A percentile compares a stretch with the other conserved stretches of the same genome.
phyloP scores from a whole-genome alignment of 2,888 invertebrate genomes.

The Euclidia mi region DNA sequence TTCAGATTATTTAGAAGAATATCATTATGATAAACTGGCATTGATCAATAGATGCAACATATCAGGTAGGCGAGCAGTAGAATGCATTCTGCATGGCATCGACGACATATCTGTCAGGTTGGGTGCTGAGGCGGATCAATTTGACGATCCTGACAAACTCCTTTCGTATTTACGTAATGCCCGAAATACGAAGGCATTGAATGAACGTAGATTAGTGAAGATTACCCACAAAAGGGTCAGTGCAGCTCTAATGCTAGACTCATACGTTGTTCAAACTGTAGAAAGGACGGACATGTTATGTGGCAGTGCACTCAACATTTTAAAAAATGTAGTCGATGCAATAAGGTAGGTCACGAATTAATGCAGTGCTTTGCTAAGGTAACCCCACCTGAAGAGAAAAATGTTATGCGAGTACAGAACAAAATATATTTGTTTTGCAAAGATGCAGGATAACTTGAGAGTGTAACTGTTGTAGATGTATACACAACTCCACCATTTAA shows the following conservation, averaged over 20 bases:
- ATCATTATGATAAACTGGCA: too few species aligned
- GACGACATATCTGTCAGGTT: too few species aligned
- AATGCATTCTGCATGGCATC: too few species aligned
- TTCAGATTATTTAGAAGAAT: too few species aligned
- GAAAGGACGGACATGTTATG: slow-evolving; percentile 11
- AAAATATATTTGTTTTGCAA: too few species aligned
- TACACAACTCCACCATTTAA: too few species aligned
- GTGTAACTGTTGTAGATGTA: too few species aligned
- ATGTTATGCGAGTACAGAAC: background rate
- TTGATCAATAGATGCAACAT: too few species aligned
- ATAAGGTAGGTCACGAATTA: slow-evolving; percentile 20
- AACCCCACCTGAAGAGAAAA: background rate
- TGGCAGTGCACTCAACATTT: slow-evolving; percentile 17
- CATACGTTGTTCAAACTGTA: slow-evolving; percentile 23
- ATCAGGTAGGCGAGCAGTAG: too few species aligned
- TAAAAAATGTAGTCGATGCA: slow-evolving; percentile 18
- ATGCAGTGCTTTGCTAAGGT: background rate
- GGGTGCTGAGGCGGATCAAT: background rate
- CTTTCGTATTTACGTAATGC: slow-evolving; percentile 1
- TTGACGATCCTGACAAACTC: background rate
- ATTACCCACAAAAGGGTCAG: background rate
- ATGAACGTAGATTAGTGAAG: background rate
- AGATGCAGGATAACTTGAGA: too few species aligned
- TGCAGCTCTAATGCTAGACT: background rate
- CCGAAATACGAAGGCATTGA: background rate